Percentiles rank a stretch among this genome's conserved stretches.
Evolutionary conservation across 2,888 invertebrate genomes (phyloP).

Genomic region (Metallyticus violacea): DNA sequence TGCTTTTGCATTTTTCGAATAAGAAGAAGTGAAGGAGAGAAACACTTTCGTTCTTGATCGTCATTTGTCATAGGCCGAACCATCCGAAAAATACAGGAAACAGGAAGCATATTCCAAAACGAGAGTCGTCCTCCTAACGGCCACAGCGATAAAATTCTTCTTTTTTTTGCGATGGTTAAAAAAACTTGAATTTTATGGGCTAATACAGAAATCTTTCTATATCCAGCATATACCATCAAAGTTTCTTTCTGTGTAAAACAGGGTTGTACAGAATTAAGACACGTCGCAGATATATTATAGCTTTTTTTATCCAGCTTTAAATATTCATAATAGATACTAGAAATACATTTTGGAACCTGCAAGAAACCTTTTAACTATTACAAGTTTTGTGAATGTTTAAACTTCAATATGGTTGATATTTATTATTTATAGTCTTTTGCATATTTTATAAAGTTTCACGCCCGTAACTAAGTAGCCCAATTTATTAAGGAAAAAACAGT

Average conservation of each 20-base stretch:
- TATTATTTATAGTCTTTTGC: too few species aligned
- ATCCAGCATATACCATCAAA: slow-evolving; percentile 4
- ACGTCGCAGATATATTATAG: too few species aligned
- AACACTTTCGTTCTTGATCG: slow-evolving; percentile 21
- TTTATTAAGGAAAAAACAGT: too few species aligned
- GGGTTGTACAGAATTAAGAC: neutral
- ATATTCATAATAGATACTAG: too few species aligned
- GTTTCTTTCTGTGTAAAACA: neutral
- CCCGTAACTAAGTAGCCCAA: too few species aligned
- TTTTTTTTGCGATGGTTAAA: neutral
- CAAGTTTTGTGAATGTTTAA: too few species aligned
- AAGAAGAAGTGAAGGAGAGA: neutral
- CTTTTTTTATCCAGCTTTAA: too few species aligned
- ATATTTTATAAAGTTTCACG: too few species aligned
- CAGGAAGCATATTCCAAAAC: slow-evolving; percentile 26
- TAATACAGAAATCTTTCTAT: slow-evolving; percentile 27
- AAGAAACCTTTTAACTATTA: too few species aligned
- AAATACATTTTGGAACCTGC: too few species aligned
- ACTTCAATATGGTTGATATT: too few species aligned
- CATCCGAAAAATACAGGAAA: slow-evolving; percentile 28
- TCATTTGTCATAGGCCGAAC: slow-evolving; percentile 28
- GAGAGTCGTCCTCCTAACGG: slow-evolving; percentile 5
- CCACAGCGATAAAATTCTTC: slow-evolving; percentile 17
- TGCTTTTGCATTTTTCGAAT: neutral
- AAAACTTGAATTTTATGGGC: slow-evolving; percentile 27